phyloP scores from a whole-genome alignment of 2,797 vertebrate species.

The Chelidonichthys spinosus region DNA sequence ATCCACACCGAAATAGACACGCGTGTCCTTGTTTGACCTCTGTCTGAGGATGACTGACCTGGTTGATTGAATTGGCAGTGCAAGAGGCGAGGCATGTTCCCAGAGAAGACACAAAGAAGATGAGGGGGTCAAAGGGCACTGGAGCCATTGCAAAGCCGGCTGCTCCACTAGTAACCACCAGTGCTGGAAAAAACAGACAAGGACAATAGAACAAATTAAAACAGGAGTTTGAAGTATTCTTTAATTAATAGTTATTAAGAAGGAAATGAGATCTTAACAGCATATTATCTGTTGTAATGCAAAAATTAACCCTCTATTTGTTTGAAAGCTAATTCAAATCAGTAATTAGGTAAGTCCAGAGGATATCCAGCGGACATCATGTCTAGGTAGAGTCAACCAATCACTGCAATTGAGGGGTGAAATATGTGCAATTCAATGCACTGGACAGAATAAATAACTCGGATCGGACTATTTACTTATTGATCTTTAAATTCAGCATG shows the following conservation, averaged over 20 bases:
- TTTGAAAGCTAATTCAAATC: background rate
- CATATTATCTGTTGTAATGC: background rate
- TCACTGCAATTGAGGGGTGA: too few relatives aligned
- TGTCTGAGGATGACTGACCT: constrained; percentile 85
- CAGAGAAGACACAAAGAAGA: constrained; percentile 88
- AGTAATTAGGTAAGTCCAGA: background rate
- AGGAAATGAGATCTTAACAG: background rate
- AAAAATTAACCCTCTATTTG: background rate
- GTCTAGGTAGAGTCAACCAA: background rate
- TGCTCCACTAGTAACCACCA: constrained; percentile 92
- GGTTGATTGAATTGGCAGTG: constrained; percentile 96
- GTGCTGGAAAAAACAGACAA: constrained; percentile 82
- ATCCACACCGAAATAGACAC: background rate
- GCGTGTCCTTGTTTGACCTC: background rate
- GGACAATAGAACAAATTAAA: background rate
- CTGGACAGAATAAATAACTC: background rate
- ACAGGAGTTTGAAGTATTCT: background rate
- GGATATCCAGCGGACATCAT: background rate
- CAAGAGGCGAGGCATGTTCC: constrained; percentile 95
- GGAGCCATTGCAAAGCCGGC: constrained; percentile 95
- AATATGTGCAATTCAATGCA: background rate
- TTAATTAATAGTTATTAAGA: background rate
- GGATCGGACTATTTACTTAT: background rate
- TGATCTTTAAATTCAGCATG: background rate
- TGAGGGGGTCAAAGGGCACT: constrained; percentile 89